These are phyloP conservation scores for Hippolais icterina DNA, from an alignment of 2,113 vertebrate species.

Conservation along the genomic window DNA sequence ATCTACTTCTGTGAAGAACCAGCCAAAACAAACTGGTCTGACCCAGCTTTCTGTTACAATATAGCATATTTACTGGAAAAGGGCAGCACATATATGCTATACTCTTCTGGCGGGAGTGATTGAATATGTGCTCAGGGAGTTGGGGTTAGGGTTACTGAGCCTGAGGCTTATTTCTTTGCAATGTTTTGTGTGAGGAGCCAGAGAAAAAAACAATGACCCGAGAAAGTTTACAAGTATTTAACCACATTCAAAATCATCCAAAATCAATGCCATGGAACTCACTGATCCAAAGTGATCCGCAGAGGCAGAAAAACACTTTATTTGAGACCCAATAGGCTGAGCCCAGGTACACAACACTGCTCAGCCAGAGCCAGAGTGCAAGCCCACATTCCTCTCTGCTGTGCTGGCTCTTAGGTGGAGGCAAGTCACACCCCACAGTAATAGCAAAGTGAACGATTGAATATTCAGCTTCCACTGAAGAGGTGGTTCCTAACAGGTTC, in stretches of 20 bases:
- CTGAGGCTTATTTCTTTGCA: neutral
- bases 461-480: neutral
- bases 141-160: neutral
- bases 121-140: neutral
- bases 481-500: neutral
- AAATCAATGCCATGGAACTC: neutral
- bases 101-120: too few species aligned
- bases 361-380: neutral
- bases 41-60: neutral
- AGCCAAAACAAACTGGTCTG: neutral
- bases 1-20: neutral
- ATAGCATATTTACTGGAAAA: neutral
- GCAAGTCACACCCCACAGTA: neutral
- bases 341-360: neutral
- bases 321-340: neutral
- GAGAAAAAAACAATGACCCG: neutral
- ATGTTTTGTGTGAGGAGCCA: neutral
- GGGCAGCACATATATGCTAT: neutral
- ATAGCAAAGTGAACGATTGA: neutral
- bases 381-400: neutral
- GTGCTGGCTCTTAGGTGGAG: neutral
- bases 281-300: neutral
- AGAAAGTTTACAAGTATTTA: neutral
- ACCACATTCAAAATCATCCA: neutral
- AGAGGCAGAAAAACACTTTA: neutral